These are phyloP conservation scores for Sceloporus tristichus DNA, from an alignment of 2,113 vertebrate species.

Conservation along the genomic window DNA sequence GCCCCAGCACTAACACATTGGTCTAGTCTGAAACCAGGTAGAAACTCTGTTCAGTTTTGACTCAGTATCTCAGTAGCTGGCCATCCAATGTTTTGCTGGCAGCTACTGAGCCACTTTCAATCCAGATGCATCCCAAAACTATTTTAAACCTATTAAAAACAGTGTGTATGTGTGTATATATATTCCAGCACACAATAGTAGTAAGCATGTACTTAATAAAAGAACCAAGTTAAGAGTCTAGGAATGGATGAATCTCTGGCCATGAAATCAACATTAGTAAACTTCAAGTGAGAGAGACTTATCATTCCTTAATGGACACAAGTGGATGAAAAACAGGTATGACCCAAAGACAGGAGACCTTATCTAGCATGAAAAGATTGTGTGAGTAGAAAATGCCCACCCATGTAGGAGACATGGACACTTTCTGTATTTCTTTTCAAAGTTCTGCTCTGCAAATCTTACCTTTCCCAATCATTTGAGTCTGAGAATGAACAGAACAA, in stretches of 20 bases:
- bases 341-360: not conserved
- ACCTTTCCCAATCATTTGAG: not conserved
- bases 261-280: not conserved
- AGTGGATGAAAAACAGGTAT: not conserved
- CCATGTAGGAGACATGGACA: not conserved
- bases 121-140: no score
- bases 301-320: slow-evolving; percentile 8
- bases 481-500: not conserved
- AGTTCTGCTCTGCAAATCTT: not conserved
- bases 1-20: no score
- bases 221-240: not conserved
- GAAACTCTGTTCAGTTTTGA: no score
- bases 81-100: no score
- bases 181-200: not conserved
- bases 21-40: no score
- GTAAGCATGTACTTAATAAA: not conserved
- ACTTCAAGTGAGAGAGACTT: not conserved
- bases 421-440: not conserved
- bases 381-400: not conserved
- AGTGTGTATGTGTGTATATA: no score
- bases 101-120: no score
- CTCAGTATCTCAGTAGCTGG: no score
- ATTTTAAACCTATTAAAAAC: no score
- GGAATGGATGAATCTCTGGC: not conserved
- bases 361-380: slow-evolving; percentile 16